Evolutionary conservation across 2,797 vertebrate genomes (phyloP).

Genomic region (Ptychobarbus kaznakovi): DNA sequence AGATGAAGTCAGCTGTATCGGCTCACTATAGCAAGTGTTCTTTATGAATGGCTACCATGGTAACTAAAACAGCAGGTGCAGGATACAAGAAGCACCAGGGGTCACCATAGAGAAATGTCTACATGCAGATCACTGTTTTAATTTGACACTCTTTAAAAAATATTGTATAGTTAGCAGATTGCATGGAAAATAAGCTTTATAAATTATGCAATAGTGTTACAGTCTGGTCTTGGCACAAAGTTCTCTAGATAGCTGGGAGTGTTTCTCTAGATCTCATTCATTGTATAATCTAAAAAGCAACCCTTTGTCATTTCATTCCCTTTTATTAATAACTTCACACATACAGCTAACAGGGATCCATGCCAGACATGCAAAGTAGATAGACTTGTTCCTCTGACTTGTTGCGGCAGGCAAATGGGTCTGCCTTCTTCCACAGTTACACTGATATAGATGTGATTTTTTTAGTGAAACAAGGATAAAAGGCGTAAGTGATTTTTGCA

Average conservation of each 20-base stretch:
- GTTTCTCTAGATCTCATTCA: not conserved
- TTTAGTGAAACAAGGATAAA: not conserved
- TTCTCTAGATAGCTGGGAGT: slow-evolving; percentile 16
- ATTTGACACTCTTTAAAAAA: slow-evolving; percentile 11
- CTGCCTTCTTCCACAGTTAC: not conserved
- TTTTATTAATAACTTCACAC: slow-evolving; percentile 5
- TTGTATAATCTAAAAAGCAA: not conserved
- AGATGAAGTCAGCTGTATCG: slow-evolving; percentile 14
- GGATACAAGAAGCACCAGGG: slow-evolving; percentile 33
- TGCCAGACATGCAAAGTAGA: slow-evolving; percentile 26
- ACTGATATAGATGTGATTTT: not conserved
- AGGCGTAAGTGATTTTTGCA: not conserved
- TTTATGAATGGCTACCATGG: slow-evolving; percentile 59
- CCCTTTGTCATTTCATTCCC: not conserved
- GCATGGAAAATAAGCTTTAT: slow-evolving; percentile 62
- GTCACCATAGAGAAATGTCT: slow-evolving; percentile 18
- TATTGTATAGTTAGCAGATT: slow-evolving; percentile 57
- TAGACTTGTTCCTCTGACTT: slow-evolving; percentile 52
- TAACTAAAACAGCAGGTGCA: slow-evolving; percentile 65
- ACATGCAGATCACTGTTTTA: slow-evolving; percentile 8
- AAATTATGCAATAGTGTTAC: slow-evolving; percentile 71
- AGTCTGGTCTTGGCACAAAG: slow-evolving; percentile 66
- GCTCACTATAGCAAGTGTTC: slow-evolving; percentile 31
- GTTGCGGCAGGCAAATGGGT: slow-evolving; percentile 36
- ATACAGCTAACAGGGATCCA: slow-evolving; percentile 1